Base-by-base conservation (phyloP, 2,797 vertebrate genomes). In the Myripristis murdjan region DNA sequence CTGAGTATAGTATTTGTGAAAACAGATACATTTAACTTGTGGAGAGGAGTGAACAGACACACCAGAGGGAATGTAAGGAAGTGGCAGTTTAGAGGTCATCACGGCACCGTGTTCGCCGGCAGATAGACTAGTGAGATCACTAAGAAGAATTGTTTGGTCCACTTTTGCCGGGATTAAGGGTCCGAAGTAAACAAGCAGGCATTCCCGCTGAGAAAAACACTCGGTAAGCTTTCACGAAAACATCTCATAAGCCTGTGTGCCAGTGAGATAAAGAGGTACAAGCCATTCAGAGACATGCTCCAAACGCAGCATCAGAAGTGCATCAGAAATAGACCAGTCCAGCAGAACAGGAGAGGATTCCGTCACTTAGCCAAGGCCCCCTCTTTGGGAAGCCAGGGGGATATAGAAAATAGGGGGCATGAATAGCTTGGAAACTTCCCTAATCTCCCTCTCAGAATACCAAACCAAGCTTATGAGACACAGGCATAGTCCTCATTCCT, bases 251-350 rank as follows among this genome's bases (percentile, higher is more conserved):
- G 88, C 89, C 82, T 68, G 85, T 86, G 80, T 90, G 90, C 87
- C 87, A 83, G 71, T 70, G 89, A 90, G 91, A 93, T 94, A 94
- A 94, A 94, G 92, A 93, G 91, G 93, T 93, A 94, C 83, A 86
- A 91, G 79, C 82, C 87, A 93, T 93, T 92, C 91, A 86, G 73
- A 81, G 90, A 85, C 93, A 93, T 67, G 85, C 74, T 88, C 81
- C 79, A 81, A 85, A 87, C 86, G 85, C 79, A 71, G 85, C 88
- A 87, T 83, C 88, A 84, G 72, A 88, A 77, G 77, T 77, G 78
- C 85, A 85, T 91, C 84, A 67, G 83, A 93, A 94, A 94, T 92
- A 94, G 87, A 89, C 77, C 70, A 55, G 88, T 88, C 83, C 66
- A 69, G 81, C 81, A 85, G 84, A 87, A 87, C 86, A 75, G 87